A percentile compares a stretch with the other conserved stretches of the same genome.
phyloP scores from a whole-genome alignment of 1,140 invertebrate genomes.

The Bombus waltoni region DNA sequence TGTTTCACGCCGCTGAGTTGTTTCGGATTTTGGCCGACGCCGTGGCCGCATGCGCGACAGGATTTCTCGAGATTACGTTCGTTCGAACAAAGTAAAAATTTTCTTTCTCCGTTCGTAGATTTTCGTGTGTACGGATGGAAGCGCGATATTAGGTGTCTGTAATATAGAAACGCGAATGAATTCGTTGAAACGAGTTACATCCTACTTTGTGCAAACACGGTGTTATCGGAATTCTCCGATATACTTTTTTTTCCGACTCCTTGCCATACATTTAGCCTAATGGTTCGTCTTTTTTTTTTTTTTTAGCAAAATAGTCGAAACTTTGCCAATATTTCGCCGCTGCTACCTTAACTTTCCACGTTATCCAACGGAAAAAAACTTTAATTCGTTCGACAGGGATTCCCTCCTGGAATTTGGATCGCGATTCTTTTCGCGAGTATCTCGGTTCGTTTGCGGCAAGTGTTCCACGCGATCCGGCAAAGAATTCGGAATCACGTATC shows the following conservation, averaged over 20 bases:
- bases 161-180: not conserved
- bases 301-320: no score
- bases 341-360: no score
- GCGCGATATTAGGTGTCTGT: no score
- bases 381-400: not conserved
- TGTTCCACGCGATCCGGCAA: conserved; percentile 6
- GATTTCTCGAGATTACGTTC: not conserved
- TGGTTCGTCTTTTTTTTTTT: no score
- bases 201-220: no score
- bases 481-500: conserved; percentile 28
- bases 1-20: not conserved
- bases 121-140: not conserved
- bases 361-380: not conserved
- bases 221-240: no score
- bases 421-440: not conserved
- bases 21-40: not conserved
- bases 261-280: no score
- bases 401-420: not conserved
- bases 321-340: no score
- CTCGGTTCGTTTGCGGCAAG: conserved; percentile 34
- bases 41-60: no score
- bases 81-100: not conserved
- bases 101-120: not conserved
- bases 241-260: no score
- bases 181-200: not conserved